Conservation (phyloP, 2,113 vertebrate species). For the Neomonachus schauinslandi region DNA sequence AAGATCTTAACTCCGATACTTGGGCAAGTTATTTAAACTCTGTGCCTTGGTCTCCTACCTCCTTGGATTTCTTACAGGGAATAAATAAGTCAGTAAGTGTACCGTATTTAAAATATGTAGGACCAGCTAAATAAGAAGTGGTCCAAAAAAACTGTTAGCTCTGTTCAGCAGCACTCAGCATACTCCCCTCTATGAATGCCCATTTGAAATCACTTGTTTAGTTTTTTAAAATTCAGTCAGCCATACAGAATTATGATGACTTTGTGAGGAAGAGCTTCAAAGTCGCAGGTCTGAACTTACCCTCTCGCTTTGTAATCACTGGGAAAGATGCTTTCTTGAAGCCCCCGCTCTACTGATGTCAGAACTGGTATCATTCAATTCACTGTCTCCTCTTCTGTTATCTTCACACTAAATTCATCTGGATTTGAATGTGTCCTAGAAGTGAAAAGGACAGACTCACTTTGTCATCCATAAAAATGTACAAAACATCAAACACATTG, state of each 20-base stretch:
- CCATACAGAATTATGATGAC: not conserved
- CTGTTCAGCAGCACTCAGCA: not conserved
- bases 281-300: constrained; percentile 76
- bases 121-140: not conserved
- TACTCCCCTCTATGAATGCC: not conserved
- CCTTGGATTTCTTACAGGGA: not conserved
- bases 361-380: constrained; percentile 89
- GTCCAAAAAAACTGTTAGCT: not conserved
- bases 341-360: constrained; percentile 82
- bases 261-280: constrained; percentile 47
- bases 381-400: constrained; percentile 88
- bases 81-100: not conserved
- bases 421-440: constrained; percentile 83
- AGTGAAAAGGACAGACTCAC: constrained; percentile 64
- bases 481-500: constrained; percentile 32
- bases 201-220: not conserved
- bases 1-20: not conserved
- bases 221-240: too few relatives aligned
- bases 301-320: constrained; percentile 80
- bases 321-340: constrained; percentile 82
- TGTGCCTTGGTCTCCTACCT: not conserved
- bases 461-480: constrained; percentile 60
- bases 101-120: not conserved
- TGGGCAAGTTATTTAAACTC: not conserved
- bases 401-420: constrained; percentile 89